Base-by-base conservation (phyloP, 2,113 vertebrate genomes). In the Hylia prasina region DNA sequence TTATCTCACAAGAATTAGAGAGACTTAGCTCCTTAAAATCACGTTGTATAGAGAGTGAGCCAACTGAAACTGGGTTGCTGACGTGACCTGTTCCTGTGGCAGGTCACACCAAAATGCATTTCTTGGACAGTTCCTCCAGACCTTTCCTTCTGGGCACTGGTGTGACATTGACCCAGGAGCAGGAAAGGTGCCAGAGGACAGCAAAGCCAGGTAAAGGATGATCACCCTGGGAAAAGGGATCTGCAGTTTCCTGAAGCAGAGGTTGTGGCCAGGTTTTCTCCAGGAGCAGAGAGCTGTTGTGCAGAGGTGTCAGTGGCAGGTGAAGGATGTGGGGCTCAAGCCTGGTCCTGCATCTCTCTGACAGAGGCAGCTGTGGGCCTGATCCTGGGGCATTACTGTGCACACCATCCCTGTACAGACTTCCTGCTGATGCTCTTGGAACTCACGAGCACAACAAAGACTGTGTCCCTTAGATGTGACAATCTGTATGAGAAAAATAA, bases 401-500 rank as follows among this genome's bases (percentile, higher is more conserved):
- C 50, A 47, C 2, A 2, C 13, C 37, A 25, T 54, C 28, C 58
- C 10, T 37, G 20, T 30, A 30, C 63, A 85, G n/a, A 61, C 53
- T 87, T 44, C 66, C 11, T 61, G 44, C 22, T 63, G 31, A 58
- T 93, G 15, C 83, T 54, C 91, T 25, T 64, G 51, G 76, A 45
- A 87, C 25, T 88, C 90, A 47, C 58, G 91, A 75, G 64, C 73
- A 83, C 65, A 92, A 60, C 24, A 69, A 68, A 61, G 39, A 35
- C 77, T 44, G 77, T 83, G 57, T 53, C 88, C 65, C 63, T 89
- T 73, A 63, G 71, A 79, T 89, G 25, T 94, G 82, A 90, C 80
- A 97, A 53, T 65, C 66, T 84, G 30, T 61, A 35, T 76, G 69
- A 93, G 79, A 95, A 96, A 97, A 97, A 94, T 80, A 79, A 82